A percentile compares a stretch with the other conserved stretches of the same genome.
phyloP scores from a whole-genome alignment of 2,797 vertebrate genomes.

The Neoniphon sammara region DNA sequence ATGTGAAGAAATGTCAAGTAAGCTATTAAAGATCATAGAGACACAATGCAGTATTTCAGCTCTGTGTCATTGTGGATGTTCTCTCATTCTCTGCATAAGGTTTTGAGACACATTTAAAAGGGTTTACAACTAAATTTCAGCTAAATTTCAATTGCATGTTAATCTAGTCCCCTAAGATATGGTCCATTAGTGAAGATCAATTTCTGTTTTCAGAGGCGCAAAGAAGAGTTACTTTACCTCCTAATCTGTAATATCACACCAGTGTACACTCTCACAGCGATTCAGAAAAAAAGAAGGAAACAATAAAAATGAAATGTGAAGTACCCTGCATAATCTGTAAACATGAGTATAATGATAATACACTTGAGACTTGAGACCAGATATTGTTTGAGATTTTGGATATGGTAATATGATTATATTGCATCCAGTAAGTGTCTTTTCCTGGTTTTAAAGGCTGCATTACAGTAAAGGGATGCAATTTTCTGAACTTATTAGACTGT shows the following conservation, averaged over 20 bases:
- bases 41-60: slow-evolving; percentile 57
- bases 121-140: slow-evolving; percentile 32
- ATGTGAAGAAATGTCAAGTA: slow-evolving; percentile 49
- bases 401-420: too few species aligned
- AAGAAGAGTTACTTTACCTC: not conserved
- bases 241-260: not conserved
- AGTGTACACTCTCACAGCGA: not conserved
- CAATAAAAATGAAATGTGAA: not conserved
- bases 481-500: too few species aligned
- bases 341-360: not conserved
- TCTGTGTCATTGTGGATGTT: slow-evolving; percentile 58
- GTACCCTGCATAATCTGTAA: not conserved
- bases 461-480: too few species aligned
- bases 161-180: slow-evolving; percentile 21
- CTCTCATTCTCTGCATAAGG: slow-evolving; percentile 52
- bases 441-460: too few species aligned
- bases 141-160: slow-evolving; percentile 2
- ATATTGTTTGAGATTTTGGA: too few species aligned
- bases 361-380: not conserved
- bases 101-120: slow-evolving; percentile 21
- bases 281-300: not conserved
- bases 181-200: slow-evolving; percentile 2
- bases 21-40: slow-evolving; percentile 54
- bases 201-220: slow-evolving; percentile 24
- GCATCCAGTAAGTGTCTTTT: too few species aligned